These are phyloP conservation scores for Sterna hirundo DNA, from an alignment of 2,113 vertebrate species.

Conservation along the genomic window DNA sequence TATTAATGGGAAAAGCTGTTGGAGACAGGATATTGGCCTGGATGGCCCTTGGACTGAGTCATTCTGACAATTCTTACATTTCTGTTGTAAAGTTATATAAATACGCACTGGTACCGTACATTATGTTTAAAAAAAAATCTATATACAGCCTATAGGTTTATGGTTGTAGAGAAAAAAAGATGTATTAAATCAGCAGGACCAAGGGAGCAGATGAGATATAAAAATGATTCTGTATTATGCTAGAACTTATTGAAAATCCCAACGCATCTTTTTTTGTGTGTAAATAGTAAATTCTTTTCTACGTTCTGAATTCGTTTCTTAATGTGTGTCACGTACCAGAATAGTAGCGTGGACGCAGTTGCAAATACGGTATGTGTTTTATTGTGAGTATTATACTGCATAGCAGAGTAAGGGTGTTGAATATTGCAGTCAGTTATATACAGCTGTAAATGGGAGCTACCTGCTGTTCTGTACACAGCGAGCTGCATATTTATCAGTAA, in stretches of 20 bases:
- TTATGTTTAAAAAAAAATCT: conserved; percentile 4
- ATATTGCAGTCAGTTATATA: conserved; percentile 49
- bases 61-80: background rate
- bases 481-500: conserved; percentile 56
- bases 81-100: conserved; percentile 32
- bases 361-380: conserved; percentile 56
- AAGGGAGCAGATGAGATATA: conserved; percentile 16
- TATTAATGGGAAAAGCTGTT: background rate
- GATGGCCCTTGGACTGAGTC: background rate
- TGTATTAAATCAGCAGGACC: conserved; percentile 10
- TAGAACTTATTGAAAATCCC: conserved; percentile 55
- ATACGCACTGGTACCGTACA: background rate
- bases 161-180: conserved; percentile 22
- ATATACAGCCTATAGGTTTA: background rate
- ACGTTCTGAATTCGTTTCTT: conserved; percentile 26
- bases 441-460: conserved; percentile 59
- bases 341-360: conserved; percentile 23
- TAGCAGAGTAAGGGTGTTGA: conserved; percentile 44
- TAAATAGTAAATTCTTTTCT: conserved; percentile 51
- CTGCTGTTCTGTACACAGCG: conserved; percentile 34
- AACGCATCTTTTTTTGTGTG: conserved; percentile 5
- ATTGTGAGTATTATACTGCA: conserved; percentile 54
- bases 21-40: conserved; percentile 1
- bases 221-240: conserved; percentile 36
- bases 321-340: conserved; percentile 46